Evolutionary conservation across 2,888 invertebrate genomes (phyloP), one percentile per base, ranked within the genome.

Genomic region (Cremastinae sp.): DNA sequence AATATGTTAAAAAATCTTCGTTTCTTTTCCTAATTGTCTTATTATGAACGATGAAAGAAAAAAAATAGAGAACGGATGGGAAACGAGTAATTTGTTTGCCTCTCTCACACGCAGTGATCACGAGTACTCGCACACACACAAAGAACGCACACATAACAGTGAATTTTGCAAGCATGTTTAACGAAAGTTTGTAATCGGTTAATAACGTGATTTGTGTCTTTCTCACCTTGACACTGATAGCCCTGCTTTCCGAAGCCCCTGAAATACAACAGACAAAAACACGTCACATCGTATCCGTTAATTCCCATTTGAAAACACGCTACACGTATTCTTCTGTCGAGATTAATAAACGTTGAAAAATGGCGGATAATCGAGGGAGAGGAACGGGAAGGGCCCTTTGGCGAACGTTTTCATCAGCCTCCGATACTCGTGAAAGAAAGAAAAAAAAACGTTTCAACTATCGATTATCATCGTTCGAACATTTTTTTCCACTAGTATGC

Each of bases 211-310:
- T 80, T 87, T 89, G 89, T 89, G 89, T 89, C 89, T 88, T 88
- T 85, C 89, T 90, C 93, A 97, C 97, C 97, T 96, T 97, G 97
- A 93, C 97, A 97, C 91, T 97, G 97, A 93, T 97, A 97, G 91
- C 97, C 97, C 93, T 97, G 97, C 92, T 97, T 97, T 90, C 97
- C 97, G 91, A 97, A 93, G 91, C 97, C 97, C 97, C 97, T 97
- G 95, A 90, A 94, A 94, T 90, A 88, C 86, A 89, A 89, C 88
- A 90, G 89, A 90, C 89, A 90, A 89, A 76, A 89, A 88, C 87
- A 89, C 86, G 85, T 88, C 86, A 88, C 87, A 87, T 89, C 84
- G 84, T 88, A 85, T 88, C 85, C 84, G 85, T 83, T 81, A 87
- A 84, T 84, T 85, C 81, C 88, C 8, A 84, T 84, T 79, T 68